These are phyloP conservation scores for Anoncus sp. DNA, from an alignment of 2,888 invertebrate genomes.

Conservation along the genomic window DNA sequence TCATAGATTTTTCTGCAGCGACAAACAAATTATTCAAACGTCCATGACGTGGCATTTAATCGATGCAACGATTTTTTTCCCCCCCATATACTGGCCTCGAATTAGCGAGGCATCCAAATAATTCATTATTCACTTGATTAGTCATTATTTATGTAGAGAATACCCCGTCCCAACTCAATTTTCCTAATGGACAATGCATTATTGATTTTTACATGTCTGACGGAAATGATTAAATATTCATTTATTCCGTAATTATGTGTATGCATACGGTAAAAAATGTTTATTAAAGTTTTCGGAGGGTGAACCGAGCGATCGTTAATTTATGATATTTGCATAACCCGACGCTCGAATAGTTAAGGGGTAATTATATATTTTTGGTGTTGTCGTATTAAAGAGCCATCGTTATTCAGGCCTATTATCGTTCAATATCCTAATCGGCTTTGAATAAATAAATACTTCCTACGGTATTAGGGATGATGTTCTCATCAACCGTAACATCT, in stretches of 20 bases:
- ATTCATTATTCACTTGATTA: background rate
- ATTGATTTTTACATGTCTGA: background rate
- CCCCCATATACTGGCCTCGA: background rate
- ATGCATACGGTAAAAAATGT: background rate
- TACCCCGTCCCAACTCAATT: background rate
- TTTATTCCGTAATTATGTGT: background rate
- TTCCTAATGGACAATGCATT: background rate
- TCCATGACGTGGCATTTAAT: background rate
- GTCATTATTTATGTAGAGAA: background rate
- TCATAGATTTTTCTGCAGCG: no score
- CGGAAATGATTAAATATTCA: background rate
- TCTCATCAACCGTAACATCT: constrained; percentile 57
- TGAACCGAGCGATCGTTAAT: background rate
- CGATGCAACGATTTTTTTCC: background rate
- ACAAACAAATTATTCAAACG: background rate
- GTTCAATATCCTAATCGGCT: background rate
- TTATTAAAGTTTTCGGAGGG: background rate
- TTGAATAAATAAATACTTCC: constrained; percentile 17
- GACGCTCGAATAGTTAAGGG: background rate
- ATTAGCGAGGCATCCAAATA: background rate
- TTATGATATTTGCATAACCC: background rate
- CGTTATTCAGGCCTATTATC: background rate
- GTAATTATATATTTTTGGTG: no score
- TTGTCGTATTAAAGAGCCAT: background rate
- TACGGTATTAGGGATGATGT: constrained; percentile 40